Conservation (phyloP, 2,797 vertebrate genomes). For the Sardinella longiceps region DNA sequence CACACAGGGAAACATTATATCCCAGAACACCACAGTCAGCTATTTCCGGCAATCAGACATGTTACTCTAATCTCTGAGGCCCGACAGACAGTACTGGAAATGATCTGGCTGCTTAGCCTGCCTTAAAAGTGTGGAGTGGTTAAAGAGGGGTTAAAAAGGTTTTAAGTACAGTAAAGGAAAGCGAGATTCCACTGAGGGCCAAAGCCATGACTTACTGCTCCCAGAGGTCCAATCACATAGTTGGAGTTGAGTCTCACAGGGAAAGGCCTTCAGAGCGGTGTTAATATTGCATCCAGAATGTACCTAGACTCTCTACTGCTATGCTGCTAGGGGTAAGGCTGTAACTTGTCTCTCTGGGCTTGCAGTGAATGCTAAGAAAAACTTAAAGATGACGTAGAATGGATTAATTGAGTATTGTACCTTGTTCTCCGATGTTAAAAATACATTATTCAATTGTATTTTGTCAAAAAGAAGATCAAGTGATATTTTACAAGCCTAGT, state of each 20-base stretch:
- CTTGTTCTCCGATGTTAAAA: too few species aligned
- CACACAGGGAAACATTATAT: background rate
- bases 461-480: too few species aligned
- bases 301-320: background rate
- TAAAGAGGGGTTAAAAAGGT: too few species aligned
- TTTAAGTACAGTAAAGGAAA: slow-evolving; percentile 5
- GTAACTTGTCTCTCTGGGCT: background rate
- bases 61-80: background rate
- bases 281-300: background rate
- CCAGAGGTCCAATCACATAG: slow-evolving; percentile 12
- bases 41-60: background rate
- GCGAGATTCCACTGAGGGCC: background rate
- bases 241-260: background rate
- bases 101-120: background rate
- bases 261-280: background rate
- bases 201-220: slow-evolving; percentile 26
- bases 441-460: too few species aligned
- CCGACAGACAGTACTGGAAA: background rate
- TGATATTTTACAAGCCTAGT: too few species aligned
- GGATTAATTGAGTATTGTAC: too few species aligned
- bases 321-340: background rate
- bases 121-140: background rate
- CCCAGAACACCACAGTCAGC: background rate
- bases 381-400: too few species aligned
- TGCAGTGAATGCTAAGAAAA: background rate